Percentiles rank a stretch among this genome's conserved stretches.
These are phyloP conservation scores for Calcarius ornatus DNA, from an alignment of 2,113 vertebrate species.

Conservation along the genomic window DNA sequence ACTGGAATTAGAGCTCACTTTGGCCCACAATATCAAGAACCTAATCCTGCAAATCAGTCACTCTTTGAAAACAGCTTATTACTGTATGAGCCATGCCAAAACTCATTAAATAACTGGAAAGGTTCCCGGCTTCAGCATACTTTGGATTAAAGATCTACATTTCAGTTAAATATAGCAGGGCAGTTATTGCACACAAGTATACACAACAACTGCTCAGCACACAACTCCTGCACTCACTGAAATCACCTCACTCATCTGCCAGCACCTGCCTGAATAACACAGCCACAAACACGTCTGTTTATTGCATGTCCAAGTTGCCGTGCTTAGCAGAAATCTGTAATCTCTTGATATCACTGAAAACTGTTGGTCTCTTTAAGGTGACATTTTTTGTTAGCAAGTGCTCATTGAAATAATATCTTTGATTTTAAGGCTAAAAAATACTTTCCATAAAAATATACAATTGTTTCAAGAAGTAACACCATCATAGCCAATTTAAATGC, in stretches of 20 bases:
- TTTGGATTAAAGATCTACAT: constrained; percentile 40
- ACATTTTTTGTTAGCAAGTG: background rate
- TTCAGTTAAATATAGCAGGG: constrained; percentile 44
- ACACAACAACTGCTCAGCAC: background rate
- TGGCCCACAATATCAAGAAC: background rate
- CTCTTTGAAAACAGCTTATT: constrained; percentile 36
- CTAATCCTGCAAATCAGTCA: constrained; percentile 41
- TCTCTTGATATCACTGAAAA: background rate
- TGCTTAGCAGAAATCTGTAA: background rate
- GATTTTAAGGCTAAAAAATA: background rate
- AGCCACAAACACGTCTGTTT: background rate
- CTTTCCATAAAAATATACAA: background rate
- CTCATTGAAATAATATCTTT: background rate
- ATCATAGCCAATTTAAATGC: background rate
- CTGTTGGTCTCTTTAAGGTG: background rate
- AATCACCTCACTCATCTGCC: background rate
- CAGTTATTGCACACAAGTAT: background rate
- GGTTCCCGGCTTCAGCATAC: constrained; percentile 14
- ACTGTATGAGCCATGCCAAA: background rate
- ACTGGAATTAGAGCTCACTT: background rate
- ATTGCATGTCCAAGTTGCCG: background rate
- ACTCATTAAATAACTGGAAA: constrained; percentile 57
- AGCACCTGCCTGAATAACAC: background rate
- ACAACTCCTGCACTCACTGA: background rate
- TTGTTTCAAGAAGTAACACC: background rate